Conservation (phyloP, 1,140 invertebrate genomes). For the Drosophila leontia region DNA sequence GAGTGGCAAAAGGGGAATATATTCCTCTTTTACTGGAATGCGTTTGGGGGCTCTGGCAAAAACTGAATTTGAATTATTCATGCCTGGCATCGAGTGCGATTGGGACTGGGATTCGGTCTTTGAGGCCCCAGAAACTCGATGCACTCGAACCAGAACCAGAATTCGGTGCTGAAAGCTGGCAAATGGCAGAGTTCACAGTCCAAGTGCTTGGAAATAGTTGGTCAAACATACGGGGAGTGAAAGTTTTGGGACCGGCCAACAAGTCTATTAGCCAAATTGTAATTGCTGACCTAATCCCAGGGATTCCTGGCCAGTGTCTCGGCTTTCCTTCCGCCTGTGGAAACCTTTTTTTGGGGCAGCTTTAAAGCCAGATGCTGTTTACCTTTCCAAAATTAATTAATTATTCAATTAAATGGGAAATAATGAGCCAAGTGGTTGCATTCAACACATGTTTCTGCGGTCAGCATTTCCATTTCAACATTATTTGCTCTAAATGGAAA, state of each 20-base stretch:
- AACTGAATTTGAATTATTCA: constrained; percentile 45
- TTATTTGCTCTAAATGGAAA: neutral
- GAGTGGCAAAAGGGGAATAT: neutral
- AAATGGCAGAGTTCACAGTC: neutral
- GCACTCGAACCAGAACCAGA: constrained; percentile 7
- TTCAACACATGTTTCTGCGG: constrained; percentile 7
- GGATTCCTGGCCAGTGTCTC: neutral
- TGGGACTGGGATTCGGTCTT: constrained; percentile 25
- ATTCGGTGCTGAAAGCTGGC: neutral
- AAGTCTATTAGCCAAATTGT: constrained; percentile 64
- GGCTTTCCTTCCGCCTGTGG: neutral
- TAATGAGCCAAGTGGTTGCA: neutral
- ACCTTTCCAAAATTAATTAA: neutral
- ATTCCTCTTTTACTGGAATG: neutral
- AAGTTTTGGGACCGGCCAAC: constrained; percentile 41
- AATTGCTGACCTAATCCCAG: constrained; percentile 40
- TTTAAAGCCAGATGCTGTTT: neutral
- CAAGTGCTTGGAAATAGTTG: constrained; percentile 29
- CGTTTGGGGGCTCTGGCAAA: neutral
- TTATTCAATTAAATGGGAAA: constrained; percentile 9
- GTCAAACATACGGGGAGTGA: constrained; percentile 9
- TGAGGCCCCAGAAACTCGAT: constrained; percentile 19
- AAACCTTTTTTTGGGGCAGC: neutral
- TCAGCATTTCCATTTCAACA: neutral
- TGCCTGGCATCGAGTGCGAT: constrained; percentile 17